phyloP scores from a whole-genome alignment of 64 coral and sea anemone genomes.

The Pachyseris speciosa region DNA sequence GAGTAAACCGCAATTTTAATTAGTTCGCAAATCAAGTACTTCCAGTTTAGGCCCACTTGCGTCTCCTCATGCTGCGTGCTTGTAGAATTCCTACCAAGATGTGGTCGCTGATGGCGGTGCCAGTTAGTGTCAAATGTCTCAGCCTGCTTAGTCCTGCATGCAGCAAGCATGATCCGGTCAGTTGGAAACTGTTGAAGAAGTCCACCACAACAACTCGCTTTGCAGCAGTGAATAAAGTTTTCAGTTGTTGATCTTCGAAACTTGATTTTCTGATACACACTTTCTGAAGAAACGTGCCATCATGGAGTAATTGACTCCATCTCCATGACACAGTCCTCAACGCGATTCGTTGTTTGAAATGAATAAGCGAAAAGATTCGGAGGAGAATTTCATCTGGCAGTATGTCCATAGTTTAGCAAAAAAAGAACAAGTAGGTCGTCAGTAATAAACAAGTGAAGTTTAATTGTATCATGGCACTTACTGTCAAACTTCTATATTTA shows the following conservation, averaged over 20 bases:
- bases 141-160: background rate
- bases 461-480: background rate
- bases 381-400: background rate
- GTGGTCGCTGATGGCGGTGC: background rate
- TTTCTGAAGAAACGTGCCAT: background rate
- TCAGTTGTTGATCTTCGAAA: background rate
- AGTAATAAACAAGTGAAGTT: background rate
- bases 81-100: background rate
- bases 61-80: no score
- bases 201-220: background rate
- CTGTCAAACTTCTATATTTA: background rate
- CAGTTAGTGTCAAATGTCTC: background rate
- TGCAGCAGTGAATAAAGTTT: background rate
- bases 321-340: background rate
- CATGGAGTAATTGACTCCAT: background rate
- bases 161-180: background rate
- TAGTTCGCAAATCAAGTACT: no score
- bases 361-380: background rate
- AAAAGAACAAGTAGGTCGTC: background rate
- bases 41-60: no score
- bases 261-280: background rate
- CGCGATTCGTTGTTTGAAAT: background rate
- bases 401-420: constrained; percentile 2
- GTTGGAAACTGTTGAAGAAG: background rate
- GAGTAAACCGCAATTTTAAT: no score